These are phyloP conservation scores for Thamnophis sirtalis DNA, from an alignment of 2,113 vertebrate genomes.

Conservation along the genomic window DNA sequence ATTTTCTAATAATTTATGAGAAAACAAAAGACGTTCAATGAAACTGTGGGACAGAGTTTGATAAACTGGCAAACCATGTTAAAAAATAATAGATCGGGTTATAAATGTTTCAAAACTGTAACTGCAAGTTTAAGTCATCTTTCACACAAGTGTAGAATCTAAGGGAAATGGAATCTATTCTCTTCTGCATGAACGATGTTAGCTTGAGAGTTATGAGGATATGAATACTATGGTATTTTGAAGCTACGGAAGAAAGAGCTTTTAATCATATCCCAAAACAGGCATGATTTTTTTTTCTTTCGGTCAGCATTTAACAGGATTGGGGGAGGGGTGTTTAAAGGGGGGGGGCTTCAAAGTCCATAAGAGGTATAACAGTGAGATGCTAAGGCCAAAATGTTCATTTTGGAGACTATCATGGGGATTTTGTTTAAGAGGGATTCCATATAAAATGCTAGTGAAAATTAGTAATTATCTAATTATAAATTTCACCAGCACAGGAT, in stretches of 20 bases:
- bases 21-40: conserved; percentile 54
- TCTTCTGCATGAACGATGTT: not conserved
- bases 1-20: conserved; percentile 54
- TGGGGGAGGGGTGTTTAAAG: not conserved
- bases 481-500: not conserved
- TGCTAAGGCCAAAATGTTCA: not conserved
- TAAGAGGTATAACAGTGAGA: not conserved
- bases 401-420: not conserved
- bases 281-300: not conserved
- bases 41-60: conserved; percentile 37
- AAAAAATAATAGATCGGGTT: not conserved
- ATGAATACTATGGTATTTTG: not conserved
- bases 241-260: not conserved
- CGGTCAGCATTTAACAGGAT: not conserved
- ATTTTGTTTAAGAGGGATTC: not conserved
- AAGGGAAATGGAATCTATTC: not conserved
- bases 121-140: not conserved
- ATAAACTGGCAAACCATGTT: conserved; percentile 43
- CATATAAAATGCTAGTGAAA: not conserved
- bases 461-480: not conserved
- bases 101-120: not conserved
- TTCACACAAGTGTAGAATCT: not conserved
- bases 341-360: not conserved
- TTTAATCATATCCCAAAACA: not conserved
- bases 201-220: not conserved